Base-by-base conservation (phyloP, 2,113 vertebrate genomes). In the Pelobates fuscus region DNA sequence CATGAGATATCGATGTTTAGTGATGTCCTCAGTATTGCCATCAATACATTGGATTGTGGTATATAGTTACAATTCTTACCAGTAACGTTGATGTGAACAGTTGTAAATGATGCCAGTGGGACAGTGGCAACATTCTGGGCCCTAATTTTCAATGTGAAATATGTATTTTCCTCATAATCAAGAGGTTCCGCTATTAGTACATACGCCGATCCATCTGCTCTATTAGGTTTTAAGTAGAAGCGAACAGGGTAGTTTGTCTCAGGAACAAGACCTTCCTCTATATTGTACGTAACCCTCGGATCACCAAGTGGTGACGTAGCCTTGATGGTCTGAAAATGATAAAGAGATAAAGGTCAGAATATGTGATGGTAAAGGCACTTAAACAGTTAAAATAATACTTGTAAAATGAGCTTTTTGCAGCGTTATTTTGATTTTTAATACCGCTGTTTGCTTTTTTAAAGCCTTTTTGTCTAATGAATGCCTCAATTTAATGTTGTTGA, bases 161-260 rank as follows among this genome's bases (percentile, higher is more conserved):
- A 92, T 23, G 82, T 84, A 0, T 92, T 94, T 1, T 84, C 89
- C 87, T 96, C 95, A 60, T 90, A 95, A 86, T 96, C 93, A 77
- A 95, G 90, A 26, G 92, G 92, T 81, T 96, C 94, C 1, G 94
- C 91, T 65, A 96, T 89, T 78, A 95, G 84, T 81, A 96, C 89
- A 70, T 93, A 92, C 3, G 93, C 94, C 3, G 95, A 95, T 67
- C 93, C 87, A 66, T 94, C 92, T 0, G 81, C 86, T 68, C 94
- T 86, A 85, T 95, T 95, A n/a, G 94, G 90, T 78, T 92, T 95
- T 81, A 96, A 83, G 84, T 95, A 96, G 88, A 95, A 96, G 27
- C 88, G 90, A 74, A 95, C 89, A 2, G 95, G 94, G 90, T 94
- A 92, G 89, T 95, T 95, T 70, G 94, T 92, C 86, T 94, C 94